Percentiles rank a stretch among this genome's conserved stretches.
phyloP scores from a whole-genome alignment of 1,140 invertebrate species.

The Drosophila malerkotliana region DNA sequence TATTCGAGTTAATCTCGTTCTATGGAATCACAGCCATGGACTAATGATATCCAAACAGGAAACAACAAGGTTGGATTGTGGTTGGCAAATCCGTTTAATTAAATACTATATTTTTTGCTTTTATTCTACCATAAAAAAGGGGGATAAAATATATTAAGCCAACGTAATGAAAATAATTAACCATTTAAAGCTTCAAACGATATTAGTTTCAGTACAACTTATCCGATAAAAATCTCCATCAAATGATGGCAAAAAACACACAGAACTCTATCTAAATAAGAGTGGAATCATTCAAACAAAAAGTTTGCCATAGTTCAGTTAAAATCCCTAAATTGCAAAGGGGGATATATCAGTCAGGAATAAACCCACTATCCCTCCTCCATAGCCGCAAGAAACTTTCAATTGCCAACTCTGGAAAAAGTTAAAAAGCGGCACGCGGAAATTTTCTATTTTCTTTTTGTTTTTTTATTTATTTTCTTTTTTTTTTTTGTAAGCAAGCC shows the following conservation, averaged over 20 bases:
- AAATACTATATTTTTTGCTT: slow-evolving; percentile 3
- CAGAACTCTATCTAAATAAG: slow-evolving; percentile 33
- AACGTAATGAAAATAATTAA: slow-evolving; percentile 8
- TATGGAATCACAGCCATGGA: slow-evolving; percentile 25
- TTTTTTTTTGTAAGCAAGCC: slow-evolving; percentile 27
- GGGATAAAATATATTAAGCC: background rate
- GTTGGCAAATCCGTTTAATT: slow-evolving; percentile 38
- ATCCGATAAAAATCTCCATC: slow-evolving; percentile 6
- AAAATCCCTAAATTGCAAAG: slow-evolving; percentile 44
- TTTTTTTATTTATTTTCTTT: slow-evolving; percentile 41
- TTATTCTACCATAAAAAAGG: background rate
- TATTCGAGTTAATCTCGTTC: slow-evolving; percentile 36
- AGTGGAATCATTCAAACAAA: slow-evolving; percentile 42
- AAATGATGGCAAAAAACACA: background rate
- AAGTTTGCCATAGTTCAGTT: slow-evolving; percentile 38
- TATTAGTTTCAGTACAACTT: background rate
- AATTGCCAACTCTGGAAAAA: slow-evolving; percentile 54
- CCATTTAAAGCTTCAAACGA: slow-evolving; percentile 3
- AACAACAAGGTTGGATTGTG: slow-evolving; percentile 37
- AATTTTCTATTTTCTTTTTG: slow-evolving; percentile 46
- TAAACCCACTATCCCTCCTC: background rate
- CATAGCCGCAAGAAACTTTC: slow-evolving; percentile 43
- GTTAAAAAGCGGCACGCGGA: slow-evolving; percentile 56
- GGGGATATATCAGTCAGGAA: background rate
- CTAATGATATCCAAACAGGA: slow-evolving; percentile 33